phyloP scores from a whole-genome alignment of 1,140 invertebrate species.

The Panagrolaimus sp. region DNA sequence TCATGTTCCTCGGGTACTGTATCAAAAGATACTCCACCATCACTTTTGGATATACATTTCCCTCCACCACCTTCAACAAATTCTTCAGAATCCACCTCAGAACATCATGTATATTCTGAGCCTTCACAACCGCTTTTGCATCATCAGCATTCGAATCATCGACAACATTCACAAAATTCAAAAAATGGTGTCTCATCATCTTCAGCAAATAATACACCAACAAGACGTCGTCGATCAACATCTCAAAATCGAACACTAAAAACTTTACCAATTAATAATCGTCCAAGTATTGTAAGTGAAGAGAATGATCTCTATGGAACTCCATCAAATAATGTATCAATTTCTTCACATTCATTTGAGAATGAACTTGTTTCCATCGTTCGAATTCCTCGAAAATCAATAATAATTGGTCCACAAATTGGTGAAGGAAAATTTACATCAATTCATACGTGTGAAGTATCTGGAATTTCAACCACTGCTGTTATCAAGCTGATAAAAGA shows the following conservation, averaged over 20 bases:
- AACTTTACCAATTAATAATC: not conserved
- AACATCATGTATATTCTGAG: not conserved
- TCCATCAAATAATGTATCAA: too few relatives aligned
- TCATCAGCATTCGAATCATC: too few relatives aligned
- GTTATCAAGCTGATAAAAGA: conserved; percentile 23
- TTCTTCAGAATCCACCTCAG: conserved; percentile 2
- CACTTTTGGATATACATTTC: conserved; percentile 33
- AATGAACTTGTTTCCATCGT: not conserved
- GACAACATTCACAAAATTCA: not conserved
- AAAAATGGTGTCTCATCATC: conserved; percentile 15
- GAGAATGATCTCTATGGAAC: not conserved
- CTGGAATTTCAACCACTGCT: not conserved
- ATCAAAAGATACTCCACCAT: conserved; percentile 21
- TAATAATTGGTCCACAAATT: conserved; percentile 18
- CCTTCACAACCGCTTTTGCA: too few relatives aligned
- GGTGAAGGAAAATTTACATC: conserved; percentile 37
- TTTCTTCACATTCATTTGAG: not conserved
- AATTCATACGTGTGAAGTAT: not conserved
- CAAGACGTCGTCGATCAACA: not conserved
- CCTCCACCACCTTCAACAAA: conserved; percentile 24
- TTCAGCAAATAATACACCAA: conserved; percentile 15
- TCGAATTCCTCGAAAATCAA: not conserved
- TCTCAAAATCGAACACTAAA: not conserved
- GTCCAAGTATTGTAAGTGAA: not conserved
- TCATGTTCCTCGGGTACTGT: conserved; percentile 17